Evolutionary conservation across 2,113 vertebrate species (phyloP), one percentile per base, ranked within the genome.

Genomic region (Cyprinodon tularosa): DNA sequence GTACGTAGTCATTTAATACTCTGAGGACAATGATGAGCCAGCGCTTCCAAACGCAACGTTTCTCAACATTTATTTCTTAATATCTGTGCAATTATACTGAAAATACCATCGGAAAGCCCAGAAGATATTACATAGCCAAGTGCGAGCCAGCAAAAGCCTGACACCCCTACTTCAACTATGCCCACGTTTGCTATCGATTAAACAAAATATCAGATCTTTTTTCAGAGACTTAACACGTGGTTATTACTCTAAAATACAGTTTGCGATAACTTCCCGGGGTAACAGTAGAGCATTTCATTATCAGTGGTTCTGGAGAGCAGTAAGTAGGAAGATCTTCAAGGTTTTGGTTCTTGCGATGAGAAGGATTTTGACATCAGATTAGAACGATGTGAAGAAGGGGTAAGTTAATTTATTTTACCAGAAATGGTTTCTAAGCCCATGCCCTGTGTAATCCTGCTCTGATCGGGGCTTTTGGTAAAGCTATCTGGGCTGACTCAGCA

Each of bases 1-100:
- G 98, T 99, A 91, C 75, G 87, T 90, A 57, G 68, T 12, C 45
- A 42, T 20, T 39, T 53, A 57, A 70, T 5, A 5, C 50, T 57
- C 14, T 57, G 50, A 8, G 50, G 50, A 57, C 20, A 57, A 57
- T 57, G 50, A 57, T 57, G 50, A 57, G 50, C 50, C 50, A 57
- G 50, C 2, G 50, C 50, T 57, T 57, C 50, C 50, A 20, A 20
- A n/a, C 20, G 6, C 50, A n/a, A 57, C 50, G 8, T n/a, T 53
- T 57, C 5, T 57, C 50, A 20, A 57, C 50, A 57, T 57, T 57
- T 57, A 20, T 57, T 57, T 57, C 2, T n/a, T 2, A 57, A n/a
- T 8, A 57, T 9, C 50, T 9, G 17, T 3, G 50, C 50, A n/a
- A 20, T 57, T n/a, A 20, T 57, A 57, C 6, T 57, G 6, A 57